These are phyloP conservation scores for Dunckerocampus dactyliophorus DNA, from an alignment of 2,113 vertebrate species.

Conservation along the genomic window DNA sequence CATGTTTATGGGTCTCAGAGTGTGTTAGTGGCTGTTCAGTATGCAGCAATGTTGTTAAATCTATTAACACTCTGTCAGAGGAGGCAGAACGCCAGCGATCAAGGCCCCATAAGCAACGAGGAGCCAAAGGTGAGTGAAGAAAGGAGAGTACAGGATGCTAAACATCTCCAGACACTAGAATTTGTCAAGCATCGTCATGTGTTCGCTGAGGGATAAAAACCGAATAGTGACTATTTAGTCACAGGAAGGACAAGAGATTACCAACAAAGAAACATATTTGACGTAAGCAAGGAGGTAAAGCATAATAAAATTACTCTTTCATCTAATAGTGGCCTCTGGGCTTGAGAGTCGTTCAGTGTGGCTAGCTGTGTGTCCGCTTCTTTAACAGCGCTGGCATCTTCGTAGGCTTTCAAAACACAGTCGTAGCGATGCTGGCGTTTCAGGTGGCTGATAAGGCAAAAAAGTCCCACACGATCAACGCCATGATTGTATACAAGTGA, in stretches of 20 bases:
- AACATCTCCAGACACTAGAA: slow-evolving; percentile 39
- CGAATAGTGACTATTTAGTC: slow-evolving; percentile 11
- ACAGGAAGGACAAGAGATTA: not conserved
- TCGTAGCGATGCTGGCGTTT: no score
- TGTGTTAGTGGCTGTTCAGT: slow-evolving; percentile 7
- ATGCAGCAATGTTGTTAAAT: slow-evolving; percentile 31
- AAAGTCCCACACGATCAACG: no score
- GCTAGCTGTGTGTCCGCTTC: no score
- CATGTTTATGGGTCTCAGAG: slow-evolving; percentile 2
- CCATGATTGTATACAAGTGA: no score
- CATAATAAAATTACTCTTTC: no score
- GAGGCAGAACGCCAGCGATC: slow-evolving; percentile 23
- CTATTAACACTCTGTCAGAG: slow-evolving; percentile 37
- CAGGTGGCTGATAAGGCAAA: no score
- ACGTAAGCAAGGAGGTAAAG: no score
- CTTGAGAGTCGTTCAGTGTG: no score
- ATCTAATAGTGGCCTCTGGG: no score
- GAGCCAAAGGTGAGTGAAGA: slow-evolving; percentile 31
- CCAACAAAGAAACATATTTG: no score
- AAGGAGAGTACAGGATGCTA: slow-evolving; percentile 27
- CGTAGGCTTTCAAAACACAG: no score
- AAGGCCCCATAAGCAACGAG: slow-evolving; percentile 13
- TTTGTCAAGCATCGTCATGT: slow-evolving; percentile 26
- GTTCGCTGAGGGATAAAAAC: slow-evolving; percentile 12
- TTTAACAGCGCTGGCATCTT: no score